phyloP scores from a whole-genome alignment of 1,140 invertebrate genomes.

The Bombus polaris region DNA sequence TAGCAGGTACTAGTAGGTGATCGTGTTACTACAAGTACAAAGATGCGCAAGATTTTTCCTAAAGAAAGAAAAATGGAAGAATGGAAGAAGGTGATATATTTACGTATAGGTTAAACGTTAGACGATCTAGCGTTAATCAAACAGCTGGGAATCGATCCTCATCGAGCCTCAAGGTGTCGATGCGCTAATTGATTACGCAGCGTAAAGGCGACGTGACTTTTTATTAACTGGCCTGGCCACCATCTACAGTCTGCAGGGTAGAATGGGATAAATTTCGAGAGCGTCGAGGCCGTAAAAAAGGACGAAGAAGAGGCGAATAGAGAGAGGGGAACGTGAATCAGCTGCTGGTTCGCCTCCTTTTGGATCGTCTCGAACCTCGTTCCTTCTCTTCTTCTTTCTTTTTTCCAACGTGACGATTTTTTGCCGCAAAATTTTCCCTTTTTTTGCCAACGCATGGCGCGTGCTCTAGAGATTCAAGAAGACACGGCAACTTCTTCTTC shows the following conservation, averaged over 20 bases:
- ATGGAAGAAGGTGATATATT: background rate
- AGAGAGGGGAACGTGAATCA: background rate
- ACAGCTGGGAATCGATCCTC: background rate
- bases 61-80: slow-evolving; percentile 20
- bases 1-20: background rate
- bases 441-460: slow-evolving; percentile 15
- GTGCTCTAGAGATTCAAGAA: slow-evolving; percentile 2
- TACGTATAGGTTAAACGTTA: background rate
- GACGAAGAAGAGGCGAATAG: background rate
- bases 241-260: no score
- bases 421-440: background rate
- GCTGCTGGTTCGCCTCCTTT: slow-evolving; percentile 11
- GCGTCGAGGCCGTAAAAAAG: background rate
- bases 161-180: slow-evolving; percentile 24
- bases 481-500: slow-evolving; percentile 8
- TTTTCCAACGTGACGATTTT: background rate
- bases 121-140: background rate
- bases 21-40: slow-evolving; percentile 56
- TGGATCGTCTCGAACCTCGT: background rate
- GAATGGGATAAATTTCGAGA: slow-evolving; percentile 16
- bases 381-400: background rate
- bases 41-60: slow-evolving; percentile 36
- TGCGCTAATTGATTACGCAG: slow-evolving; percentile 29
- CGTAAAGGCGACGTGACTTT: slow-evolving; percentile 4
- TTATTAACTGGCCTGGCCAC: background rate